Conservation (phyloP, 2,888 invertebrate genomes). For the Drosophila tanythrix region DNA sequence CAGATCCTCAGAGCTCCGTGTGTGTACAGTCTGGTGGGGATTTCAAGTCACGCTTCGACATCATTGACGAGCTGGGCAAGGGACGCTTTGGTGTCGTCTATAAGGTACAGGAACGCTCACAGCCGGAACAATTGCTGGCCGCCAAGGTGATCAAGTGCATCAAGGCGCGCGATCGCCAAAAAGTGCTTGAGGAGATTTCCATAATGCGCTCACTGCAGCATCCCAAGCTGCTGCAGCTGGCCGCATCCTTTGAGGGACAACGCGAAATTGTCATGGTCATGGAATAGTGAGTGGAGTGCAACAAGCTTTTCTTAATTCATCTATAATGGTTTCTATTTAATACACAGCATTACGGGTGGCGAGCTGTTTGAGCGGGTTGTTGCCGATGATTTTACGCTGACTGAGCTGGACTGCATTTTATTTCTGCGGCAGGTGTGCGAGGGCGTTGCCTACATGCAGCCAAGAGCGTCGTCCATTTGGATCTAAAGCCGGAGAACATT, state of each 20-base stretch:
- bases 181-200: slow-evolving; percentile 92
- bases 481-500: slow-evolving; percentile 98
- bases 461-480: slow-evolving; percentile 94
- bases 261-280: slow-evolving; percentile 93
- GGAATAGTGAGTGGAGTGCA: slow-evolving; percentile 94
- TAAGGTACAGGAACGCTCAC: slow-evolving; percentile 88
- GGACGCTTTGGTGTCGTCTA: slow-evolving; percentile 91
- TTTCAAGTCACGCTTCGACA: slow-evolving; percentile 88
- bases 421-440: slow-evolving; percentile 97
- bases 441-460: slow-evolving; percentile 94
- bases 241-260: slow-evolving; percentile 91
- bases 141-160: slow-evolving; percentile 93
- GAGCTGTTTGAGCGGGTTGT: slow-evolving; percentile 97
- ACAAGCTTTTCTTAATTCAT: rapidly evolving
- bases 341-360: slow-evolving; percentile 93
- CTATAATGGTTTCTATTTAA: background rate
- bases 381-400: slow-evolving; percentile 95
- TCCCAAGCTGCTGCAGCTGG: slow-evolving; percentile 92
- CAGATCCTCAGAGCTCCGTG: slow-evolving; percentile 14
- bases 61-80: slow-evolving; percentile 91
- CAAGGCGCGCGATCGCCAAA: slow-evolving; percentile 89
- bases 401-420: slow-evolving; percentile 93
- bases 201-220: slow-evolving; percentile 94
- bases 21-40: slow-evolving; percentile 85
- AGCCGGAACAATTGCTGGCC: slow-evolving; percentile 88